Conservation (phyloP, 2,113 vertebrate genomes). For the Spermophilus dauricus region DNA sequence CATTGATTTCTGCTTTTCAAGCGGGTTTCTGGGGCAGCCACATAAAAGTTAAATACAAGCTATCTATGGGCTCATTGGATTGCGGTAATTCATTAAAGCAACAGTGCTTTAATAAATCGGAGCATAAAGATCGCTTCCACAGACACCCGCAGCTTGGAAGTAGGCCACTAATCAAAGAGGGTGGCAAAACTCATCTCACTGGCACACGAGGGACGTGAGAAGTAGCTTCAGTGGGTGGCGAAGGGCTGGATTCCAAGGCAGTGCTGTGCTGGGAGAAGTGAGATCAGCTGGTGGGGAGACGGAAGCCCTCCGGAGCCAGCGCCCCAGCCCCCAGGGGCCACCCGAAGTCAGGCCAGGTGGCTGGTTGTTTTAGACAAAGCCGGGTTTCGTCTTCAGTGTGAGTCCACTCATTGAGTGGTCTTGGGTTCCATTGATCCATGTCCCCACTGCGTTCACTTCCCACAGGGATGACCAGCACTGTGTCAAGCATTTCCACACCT, state of each 20-base stretch:
- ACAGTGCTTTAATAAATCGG: conserved; percentile 77
- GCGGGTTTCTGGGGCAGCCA: conserved; percentile 70
- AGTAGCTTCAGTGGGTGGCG: not conserved
- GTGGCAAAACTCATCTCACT: conserved; percentile 27
- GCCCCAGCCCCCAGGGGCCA: not conserved
- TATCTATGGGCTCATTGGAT: conserved; percentile 61
- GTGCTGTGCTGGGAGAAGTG: fast-evolving
- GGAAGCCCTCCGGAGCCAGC: not conserved
- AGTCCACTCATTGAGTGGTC: not conserved
- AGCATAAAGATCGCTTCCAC: conserved; percentile 67
- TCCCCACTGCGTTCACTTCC: not conserved
- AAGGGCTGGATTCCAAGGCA: not conserved
- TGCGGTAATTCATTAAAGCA: conserved; percentile 86
- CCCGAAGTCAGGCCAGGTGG: fast-evolving
- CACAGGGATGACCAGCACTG: not conserved
- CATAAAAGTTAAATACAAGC: conserved; percentile 73
- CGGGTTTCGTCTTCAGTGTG: not conserved
- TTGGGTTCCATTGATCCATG: not conserved
- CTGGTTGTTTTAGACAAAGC: not conserved
- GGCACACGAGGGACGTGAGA: not conserved
- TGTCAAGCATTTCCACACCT: not conserved
- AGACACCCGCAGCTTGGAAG: conserved; percentile 82
- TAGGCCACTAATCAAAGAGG: conserved; percentile 68
- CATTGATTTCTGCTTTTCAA: conserved; percentile 80
- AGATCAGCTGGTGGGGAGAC: not conserved